Evolutionary conservation across 1,140 invertebrate genomes (phyloP).

Genomic region (Drosophila melanogaster): Release_6_plus_ISO1_MT NT_037436.4:13841501-13842000

Average conservation of each 20-base stretch:
- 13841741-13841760: constrained; percentile 81
- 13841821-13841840: constrained; percentile 88
- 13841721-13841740: constrained; percentile 70
- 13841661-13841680: constrained; percentile 87
- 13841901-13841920: constrained; percentile 85
- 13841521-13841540: constrained; percentile 86
- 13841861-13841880: constrained; percentile 84
- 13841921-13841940: constrained; percentile 92
- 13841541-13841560: neutral
- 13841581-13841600: neutral
- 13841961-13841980: constrained; percentile 88
- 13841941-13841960: constrained; percentile 88
- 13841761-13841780: constrained; percentile 84
- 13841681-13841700: constrained; percentile 87
- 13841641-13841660: constrained; percentile 82
- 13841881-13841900: constrained; percentile 85
- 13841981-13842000: constrained; percentile 88
- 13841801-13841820: constrained; percentile 89
- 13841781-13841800: constrained; percentile 87
- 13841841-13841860: constrained; percentile 89
- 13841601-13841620: constrained; percentile 54
- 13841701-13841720: constrained; percentile 86
- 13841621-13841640: constrained; percentile 87
- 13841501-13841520: constrained; percentile 87
- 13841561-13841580: too few relatives aligned